Evolutionary conservation across 30 jellyfish, hydroid and myxozoan species (phyloP), one percentile per base, ranked within the genome.

Genomic region (Aurelia coerulea): DNA sequence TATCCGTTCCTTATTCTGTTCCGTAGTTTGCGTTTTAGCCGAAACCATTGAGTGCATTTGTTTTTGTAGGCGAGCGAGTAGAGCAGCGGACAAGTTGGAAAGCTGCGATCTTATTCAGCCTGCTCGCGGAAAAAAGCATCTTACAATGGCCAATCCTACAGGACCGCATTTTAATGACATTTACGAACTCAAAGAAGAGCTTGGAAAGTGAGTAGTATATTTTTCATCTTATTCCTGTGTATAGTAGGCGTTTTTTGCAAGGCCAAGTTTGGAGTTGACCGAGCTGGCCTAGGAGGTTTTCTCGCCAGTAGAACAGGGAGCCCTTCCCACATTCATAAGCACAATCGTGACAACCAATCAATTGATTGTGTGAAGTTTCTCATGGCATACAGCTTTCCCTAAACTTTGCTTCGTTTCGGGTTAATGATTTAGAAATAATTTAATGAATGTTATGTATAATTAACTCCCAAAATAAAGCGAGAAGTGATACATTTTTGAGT

Each of bases 131-230:
- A 33, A 71, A 39, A 62, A 56, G 59, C 50, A 59, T 10, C 13
- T 64, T 35, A 53, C 77, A 71, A 87, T 87, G 96, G 97, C 94
- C 23, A 75, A 73, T 63, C 90, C 89, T 33, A 81, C 88, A 54
- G 97, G 98, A 29, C 92, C 96, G 35, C 83, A 90, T 34, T 96
- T 96, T 62, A 81, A 73, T 69, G 99, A 96, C 42, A 83, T 91
- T 7, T 96, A 91, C 76, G 99, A 96, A 52, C 90, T 96, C 81
- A 92, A 96, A 91, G 99, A 96, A 76, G 99, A 96, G 71, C 88
- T 96, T 19, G 99, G 99, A 74, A 96, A 92, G 99, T 96, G 88
- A 72, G 98, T 80, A 9, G 53, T 64, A n/a, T 51, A 62, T 14
- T 72, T 84, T 71, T 58, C 81, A 17, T 62, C 46, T 73, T 42